Base-by-base conservation (phyloP, 2,113 vertebrate genomes). In the Ophiodon elongatus region DNA sequence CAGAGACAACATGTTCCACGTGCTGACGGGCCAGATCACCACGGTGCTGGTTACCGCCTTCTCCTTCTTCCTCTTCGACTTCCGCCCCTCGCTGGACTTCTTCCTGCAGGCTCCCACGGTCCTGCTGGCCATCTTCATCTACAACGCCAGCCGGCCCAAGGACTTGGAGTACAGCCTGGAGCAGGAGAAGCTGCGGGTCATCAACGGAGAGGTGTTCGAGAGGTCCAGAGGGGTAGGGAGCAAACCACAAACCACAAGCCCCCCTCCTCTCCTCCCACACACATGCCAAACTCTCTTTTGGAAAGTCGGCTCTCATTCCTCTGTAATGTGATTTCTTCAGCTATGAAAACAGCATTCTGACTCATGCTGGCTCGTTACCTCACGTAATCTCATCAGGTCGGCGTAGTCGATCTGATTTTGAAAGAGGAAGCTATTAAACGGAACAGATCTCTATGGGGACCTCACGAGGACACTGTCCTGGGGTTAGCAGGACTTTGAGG, bases 1-100 rank as follows among this genome's bases (percentile, higher is more conserved):
- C 92, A 92, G 97, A 87, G 98, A 99, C 95, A 99, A 99, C 92
- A 99, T 99, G 98, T 99, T 99, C 92, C 98, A 99, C 9, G 97
- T 99, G 76, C 95, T 99, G 91, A 98, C 96, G 29, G 96, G 96
- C 37, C 98, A 99, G 90, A 94, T 99, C 90, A 99, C 97, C 89
- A 99, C 98, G 0, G 97, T 99, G 41, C 93, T 99, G 72, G 96
- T 99, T 79, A 98, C 98, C 0, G 56, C 95, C 0, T 94, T 98
- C 70, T 99, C 98, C 63, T 94, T 98, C 35, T 57, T 99, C 84
- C 94, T 98, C 63, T 99, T 99, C 90, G 94, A 98, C 93, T 99
- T 99, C 92, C 97, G 85, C 39, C 98, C 98, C 41, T 97, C 98
- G 17, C 80, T 96, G 65, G 96, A 97, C 83, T 99, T 99, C 94